Percentiles rank a stretch among this genome's conserved stretches.
Conservation (phyloP, 2,888 invertebrate genomes). For the Oscheius sp. region DNA sequence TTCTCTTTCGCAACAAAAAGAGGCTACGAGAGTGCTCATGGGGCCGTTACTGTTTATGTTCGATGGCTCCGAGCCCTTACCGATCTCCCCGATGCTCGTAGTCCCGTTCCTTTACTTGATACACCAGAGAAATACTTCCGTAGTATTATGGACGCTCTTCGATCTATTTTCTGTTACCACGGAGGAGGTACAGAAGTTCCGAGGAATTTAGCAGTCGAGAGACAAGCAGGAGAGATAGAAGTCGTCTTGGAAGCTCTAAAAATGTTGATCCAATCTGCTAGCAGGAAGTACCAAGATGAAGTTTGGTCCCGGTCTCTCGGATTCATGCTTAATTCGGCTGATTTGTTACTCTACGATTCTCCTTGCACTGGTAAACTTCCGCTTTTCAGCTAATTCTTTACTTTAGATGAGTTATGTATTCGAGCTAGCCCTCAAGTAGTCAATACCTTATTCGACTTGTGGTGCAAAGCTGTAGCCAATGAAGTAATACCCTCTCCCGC, state of each 20-base stretch:
- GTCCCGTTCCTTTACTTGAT: slow-evolving; percentile 51
- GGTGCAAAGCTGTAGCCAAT: slow-evolving; percentile 61
- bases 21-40: slow-evolving; percentile 59
- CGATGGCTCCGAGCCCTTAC: slow-evolving; percentile 55
- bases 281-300: slow-evolving; percentile 54
- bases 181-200: slow-evolving; percentile 32
- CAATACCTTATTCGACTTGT: slow-evolving; percentile 63
- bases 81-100: slow-evolving; percentile 49
- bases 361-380: slow-evolving; percentile 44
- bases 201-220: slow-evolving; percentile 45
- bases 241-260: slow-evolving; percentile 46
- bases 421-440: slow-evolving; percentile 59
- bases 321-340: slow-evolving; percentile 60
- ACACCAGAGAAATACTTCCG: slow-evolving; percentile 59
- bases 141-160: slow-evolving; percentile 28
- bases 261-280: slow-evolving; percentile 43
- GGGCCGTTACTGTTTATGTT: slow-evolving; percentile 50
- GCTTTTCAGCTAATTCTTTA: neutral
- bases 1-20: slow-evolving; percentile 56
- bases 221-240: slow-evolving; percentile 53
- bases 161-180: slow-evolving; percentile 7
- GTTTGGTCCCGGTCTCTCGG: slow-evolving; percentile 64
- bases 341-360: slow-evolving; percentile 58
- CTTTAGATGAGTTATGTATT: slow-evolving; percentile 58
- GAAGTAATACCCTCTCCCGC: slow-evolving; percentile 65